These are phyloP conservation scores for Eumeta japonica DNA, from an alignment of 1,140 invertebrate species.

Conservation along the genomic window DNA sequence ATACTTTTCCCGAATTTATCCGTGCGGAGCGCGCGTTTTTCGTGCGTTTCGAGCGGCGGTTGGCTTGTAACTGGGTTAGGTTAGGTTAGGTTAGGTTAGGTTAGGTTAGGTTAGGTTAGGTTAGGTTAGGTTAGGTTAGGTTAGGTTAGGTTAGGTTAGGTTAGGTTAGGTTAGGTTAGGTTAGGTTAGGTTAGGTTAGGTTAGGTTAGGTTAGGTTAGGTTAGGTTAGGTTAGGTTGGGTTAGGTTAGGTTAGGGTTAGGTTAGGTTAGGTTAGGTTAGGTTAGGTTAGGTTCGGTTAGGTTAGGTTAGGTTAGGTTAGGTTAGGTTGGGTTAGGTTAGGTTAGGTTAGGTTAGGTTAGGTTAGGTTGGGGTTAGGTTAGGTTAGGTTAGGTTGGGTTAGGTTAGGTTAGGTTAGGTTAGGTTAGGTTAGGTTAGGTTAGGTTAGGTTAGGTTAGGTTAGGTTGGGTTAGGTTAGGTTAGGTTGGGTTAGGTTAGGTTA, in stretches of 20 bases:
- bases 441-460: conserved; percentile 2
- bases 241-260: too few relatives aligned
- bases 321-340: conserved; percentile 10
- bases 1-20: too few relatives aligned
- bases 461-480: conserved; percentile 10
- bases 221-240: conserved; percentile 14
- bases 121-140: conserved; percentile 15
- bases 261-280: conserved; percentile 14
- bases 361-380: too few relatives aligned
- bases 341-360: conserved; percentile 15
- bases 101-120: conserved; percentile 13
- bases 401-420: conserved; percentile 7
- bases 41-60: too few relatives aligned
- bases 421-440: conserved; percentile 8
- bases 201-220: conserved; percentile 23
- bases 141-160: conserved; percentile 15
- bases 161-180: conserved; percentile 19
- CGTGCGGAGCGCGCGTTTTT: too few relatives aligned
- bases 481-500: conserved; percentile 8
- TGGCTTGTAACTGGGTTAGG: too few relatives aligned
- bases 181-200: conserved; percentile 19
- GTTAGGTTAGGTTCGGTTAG: conserved; percentile 6
- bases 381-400: conserved; percentile 20
- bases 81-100: conserved; percentile 14
- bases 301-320: conserved; percentile 13